phyloP scores from a whole-genome alignment of 2,888 invertebrate genomes.

The Pandemis cinnamomeana region DNA sequence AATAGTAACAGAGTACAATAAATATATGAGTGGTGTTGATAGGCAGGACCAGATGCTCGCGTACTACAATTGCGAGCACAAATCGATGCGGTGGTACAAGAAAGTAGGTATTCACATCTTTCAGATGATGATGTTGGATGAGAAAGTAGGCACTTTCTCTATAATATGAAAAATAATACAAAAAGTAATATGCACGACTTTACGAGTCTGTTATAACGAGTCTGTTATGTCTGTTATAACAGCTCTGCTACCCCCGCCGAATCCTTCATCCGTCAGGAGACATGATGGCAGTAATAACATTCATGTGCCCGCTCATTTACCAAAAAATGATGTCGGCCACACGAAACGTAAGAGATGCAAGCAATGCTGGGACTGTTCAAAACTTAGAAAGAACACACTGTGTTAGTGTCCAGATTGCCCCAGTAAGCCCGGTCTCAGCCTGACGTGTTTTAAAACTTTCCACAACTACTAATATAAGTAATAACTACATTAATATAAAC shows the following conservation, averaged over 20 bases:
- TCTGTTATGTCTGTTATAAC: too few species aligned
- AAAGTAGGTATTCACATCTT: conserved; percentile 40
- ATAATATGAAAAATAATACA: not conserved
- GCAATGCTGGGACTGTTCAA: conserved; percentile 2
- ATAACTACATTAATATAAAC: too few species aligned
- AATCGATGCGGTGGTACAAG: conserved; percentile 37
- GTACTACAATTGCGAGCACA: not conserved
- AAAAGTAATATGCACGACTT: not conserved
- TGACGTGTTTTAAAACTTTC: too few species aligned
- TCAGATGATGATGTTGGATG: conserved; percentile 39
- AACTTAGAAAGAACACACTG: too few species aligned
- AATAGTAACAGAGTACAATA: not conserved
- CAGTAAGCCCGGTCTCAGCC: too few species aligned
- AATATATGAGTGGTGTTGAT: conserved; percentile 10
- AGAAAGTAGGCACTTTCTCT: conserved; percentile 14
- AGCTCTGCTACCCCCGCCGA: conserved; percentile 16
- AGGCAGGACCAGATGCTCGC: not conserved
- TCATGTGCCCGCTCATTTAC: not conserved
- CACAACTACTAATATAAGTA: too few species aligned
- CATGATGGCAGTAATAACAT: not conserved
- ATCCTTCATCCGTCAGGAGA: not conserved
- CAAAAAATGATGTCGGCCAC: not conserved
- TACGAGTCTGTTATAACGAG: not conserved
- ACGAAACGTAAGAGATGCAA: conserved; percentile 10
- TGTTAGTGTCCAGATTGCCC: too few species aligned